phyloP scores from a whole-genome alignment of 2,888 invertebrate species.

The Metellina segmentata region DNA sequence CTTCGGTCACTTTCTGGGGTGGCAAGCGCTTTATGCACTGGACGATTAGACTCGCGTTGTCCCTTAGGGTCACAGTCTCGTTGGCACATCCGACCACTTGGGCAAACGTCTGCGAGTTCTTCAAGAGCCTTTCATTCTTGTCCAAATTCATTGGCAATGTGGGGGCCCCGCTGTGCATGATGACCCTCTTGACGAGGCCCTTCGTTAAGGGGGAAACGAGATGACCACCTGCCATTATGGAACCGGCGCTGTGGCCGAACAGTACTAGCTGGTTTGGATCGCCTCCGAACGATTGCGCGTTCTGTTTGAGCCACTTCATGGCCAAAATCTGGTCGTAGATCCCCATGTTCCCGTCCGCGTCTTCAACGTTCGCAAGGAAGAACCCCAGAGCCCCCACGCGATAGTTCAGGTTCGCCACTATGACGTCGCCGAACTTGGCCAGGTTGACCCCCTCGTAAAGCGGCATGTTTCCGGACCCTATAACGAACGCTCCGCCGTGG shows the following conservation, averaged over 20 bases:
- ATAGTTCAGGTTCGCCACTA: conserved; percentile 74
- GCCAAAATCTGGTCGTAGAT: conserved; percentile 73
- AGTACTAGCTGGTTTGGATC: conserved; percentile 67
- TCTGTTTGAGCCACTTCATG: conserved; percentile 67
- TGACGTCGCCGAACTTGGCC: conserved; percentile 63
- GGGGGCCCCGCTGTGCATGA: conserved; percentile 67
- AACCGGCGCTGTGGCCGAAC: conserved; percentile 75
- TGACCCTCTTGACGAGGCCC: conserved; percentile 68
- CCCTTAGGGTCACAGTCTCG: conserved; percentile 41
- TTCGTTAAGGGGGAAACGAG: conserved; percentile 60
- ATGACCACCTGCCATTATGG: conserved; percentile 52
- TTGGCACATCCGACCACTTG: conserved; percentile 60
- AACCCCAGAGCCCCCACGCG: conserved; percentile 73
- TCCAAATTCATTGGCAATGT: conserved; percentile 44
- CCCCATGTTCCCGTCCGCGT: conserved; percentile 75
- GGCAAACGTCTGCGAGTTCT: conserved; percentile 36
- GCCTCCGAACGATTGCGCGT: conserved; percentile 63
- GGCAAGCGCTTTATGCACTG: conserved; percentile 66
- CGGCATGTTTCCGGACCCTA: conserved; percentile 44
- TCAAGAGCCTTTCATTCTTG: conserved; percentile 37
- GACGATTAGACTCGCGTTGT: conserved; percentile 33
- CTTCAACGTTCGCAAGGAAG: conserved; percentile 60
- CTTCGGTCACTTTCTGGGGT: conserved; percentile 30
- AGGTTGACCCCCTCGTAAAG: conserved; percentile 64
- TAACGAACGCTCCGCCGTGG: conserved; percentile 72